Conservation (phyloP, 2,113 vertebrate species). For the Actinemys pallida region DNA sequence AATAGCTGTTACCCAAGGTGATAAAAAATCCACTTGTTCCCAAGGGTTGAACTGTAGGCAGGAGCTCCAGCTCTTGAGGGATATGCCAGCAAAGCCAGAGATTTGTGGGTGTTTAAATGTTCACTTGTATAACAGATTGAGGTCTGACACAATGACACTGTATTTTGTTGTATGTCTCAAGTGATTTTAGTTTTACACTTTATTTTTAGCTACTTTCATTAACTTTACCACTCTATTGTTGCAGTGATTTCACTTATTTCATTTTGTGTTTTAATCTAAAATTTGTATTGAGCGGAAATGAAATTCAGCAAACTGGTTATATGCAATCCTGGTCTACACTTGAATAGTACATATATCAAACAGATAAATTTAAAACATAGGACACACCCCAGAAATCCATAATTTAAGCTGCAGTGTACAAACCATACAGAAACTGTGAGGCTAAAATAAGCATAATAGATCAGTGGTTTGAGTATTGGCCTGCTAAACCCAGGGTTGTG, state of each 20-base stretch:
- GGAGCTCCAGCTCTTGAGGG: background rate
- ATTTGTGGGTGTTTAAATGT: conserved; percentile 57
- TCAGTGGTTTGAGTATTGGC: no score
- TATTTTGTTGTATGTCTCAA: conserved; percentile 59
- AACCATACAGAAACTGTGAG: rapidly evolving
- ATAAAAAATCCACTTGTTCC: background rate
- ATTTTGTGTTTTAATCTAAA: background rate
- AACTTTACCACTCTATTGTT: background rate
- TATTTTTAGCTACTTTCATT: conserved; percentile 2
- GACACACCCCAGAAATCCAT: background rate
- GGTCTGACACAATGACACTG: conserved; percentile 26
- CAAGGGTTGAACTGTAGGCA: background rate
- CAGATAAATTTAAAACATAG: background rate
- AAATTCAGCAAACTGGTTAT: background rate
- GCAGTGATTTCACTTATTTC: rapidly evolving
- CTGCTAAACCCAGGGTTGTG: no score
- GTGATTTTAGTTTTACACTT: background rate
- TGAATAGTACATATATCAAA: rapidly evolving
- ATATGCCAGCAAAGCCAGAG: background rate
- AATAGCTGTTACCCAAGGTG: background rate
- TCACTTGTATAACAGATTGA: conserved; percentile 59
- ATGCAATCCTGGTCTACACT: rapidly evolving
- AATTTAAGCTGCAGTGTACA: background rate
- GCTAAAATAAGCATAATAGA: background rate
- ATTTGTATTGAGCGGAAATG: background rate